These are phyloP conservation scores for Pyrgilauda ruficollis DNA, from an alignment of 2,113 vertebrate genomes.

Conservation along the genomic window DNA sequence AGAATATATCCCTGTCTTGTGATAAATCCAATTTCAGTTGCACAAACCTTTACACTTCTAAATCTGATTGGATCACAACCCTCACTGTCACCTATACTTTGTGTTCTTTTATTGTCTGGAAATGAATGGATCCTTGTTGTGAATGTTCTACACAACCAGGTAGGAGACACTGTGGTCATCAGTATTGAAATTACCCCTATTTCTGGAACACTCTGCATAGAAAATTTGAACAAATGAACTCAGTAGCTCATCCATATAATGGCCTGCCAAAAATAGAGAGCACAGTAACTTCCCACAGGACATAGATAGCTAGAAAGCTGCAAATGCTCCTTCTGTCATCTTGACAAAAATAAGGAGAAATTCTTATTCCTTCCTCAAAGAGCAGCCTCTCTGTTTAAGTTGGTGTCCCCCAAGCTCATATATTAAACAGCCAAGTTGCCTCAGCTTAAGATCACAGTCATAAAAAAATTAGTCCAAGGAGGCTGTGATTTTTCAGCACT, in stretches of 20 bases:
- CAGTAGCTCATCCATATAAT: neutral
- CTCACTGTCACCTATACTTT: neutral
- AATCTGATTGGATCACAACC: neutral
- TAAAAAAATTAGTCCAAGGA: neutral
- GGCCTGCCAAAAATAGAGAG: neutral
- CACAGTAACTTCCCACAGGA: neutral
- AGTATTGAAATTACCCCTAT: neutral
- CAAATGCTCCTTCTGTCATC: neutral
- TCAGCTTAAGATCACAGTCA: neutral
- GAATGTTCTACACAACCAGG: neutral
- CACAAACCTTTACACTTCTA: slow-evolving; percentile 8
- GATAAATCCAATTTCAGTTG: neutral
- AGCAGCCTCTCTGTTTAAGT: neutral
- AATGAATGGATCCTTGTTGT: neutral
- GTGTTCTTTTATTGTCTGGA: neutral
- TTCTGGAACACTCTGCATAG: neutral
- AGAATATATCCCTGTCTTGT: neutral
- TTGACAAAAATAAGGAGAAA: neutral
- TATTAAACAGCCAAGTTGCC: neutral
- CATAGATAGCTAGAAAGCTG: neutral
- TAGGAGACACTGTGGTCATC: neutral
- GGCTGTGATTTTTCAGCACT: neutral
- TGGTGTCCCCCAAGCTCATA: neutral
- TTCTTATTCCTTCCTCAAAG: neutral
- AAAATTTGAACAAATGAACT: neutral